Evolutionary conservation across 2,113 vertebrate species (phyloP).

Genomic region (Vulpes ferrilata): DNA sequence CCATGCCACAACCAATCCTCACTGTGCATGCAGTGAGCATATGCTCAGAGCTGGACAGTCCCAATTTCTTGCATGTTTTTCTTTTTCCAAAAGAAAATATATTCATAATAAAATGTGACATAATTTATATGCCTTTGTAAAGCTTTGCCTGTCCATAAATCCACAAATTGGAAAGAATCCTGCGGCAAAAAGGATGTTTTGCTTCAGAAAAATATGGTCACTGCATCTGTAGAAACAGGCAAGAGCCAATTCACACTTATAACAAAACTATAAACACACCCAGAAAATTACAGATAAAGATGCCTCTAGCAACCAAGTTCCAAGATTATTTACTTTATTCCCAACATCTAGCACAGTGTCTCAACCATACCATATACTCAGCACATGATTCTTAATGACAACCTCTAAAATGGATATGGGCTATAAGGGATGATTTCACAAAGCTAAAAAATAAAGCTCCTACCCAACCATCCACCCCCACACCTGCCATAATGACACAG

Average conservation of each 20-base stretch:
- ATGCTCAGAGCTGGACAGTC: background rate
- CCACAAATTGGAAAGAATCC: background rate
- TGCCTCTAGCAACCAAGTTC: background rate
- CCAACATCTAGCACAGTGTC: background rate
- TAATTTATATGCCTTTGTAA: slow-evolving; percentile 48
- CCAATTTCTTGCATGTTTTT: background rate
- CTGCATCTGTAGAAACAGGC: background rate
- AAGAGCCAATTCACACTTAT: slow-evolving; percentile 14
- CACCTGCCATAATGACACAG: background rate
- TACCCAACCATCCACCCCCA: background rate
- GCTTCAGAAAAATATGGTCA: slow-evolving; percentile 52
- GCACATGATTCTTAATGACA: slow-evolving; percentile 18
- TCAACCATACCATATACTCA: background rate
- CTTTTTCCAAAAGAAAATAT: slow-evolving; percentile 37
- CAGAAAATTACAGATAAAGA: slow-evolving; percentile 49
- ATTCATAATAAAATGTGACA: background rate
- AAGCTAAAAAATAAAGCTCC: slow-evolving; percentile 56
- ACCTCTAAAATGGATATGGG: slow-evolving; percentile 47
- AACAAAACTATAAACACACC: slow-evolving; percentile 32
- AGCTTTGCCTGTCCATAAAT: slow-evolving; percentile 40
- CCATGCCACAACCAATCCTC: background rate
- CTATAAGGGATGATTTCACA: slow-evolving; percentile 28
- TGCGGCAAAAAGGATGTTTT: slow-evolving; percentile 29
- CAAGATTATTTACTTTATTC: slow-evolving; percentile 41
- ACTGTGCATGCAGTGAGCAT: background rate